A percentile compares a stretch with the other conserved stretches of the same genome.
These are phyloP conservation scores for Ranitomeya variabilis DNA, from an alignment of 2,113 vertebrate genomes.

Conservation along the genomic window DNA sequence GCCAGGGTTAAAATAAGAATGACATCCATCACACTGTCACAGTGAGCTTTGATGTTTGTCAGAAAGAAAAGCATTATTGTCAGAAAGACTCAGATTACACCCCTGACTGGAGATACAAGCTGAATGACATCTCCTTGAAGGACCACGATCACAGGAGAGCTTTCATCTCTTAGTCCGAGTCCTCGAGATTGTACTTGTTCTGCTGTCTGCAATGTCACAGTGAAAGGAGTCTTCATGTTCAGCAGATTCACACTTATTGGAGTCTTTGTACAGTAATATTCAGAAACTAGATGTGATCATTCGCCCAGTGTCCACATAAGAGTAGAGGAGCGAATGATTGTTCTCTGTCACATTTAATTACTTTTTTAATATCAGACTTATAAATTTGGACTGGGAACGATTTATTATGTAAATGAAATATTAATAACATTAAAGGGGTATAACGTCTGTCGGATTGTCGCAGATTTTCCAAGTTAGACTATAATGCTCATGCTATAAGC, in stretches of 20 bases:
- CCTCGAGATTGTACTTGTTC: neutral
- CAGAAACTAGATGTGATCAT: neutral
- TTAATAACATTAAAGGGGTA: neutral
- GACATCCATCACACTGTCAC: slow-evolving; percentile 23
- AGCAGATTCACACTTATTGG: neutral
- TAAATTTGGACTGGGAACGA: neutral
- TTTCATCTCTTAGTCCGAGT: neutral
- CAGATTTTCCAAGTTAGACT: neutral
- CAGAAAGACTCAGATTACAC: slow-evolving; percentile 3
- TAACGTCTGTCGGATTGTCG: neutral
- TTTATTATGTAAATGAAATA: no score
- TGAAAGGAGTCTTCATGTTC: neutral
- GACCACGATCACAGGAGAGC: slow-evolving; percentile 2
- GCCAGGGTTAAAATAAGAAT: neutral
- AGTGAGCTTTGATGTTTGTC: slow-evolving; percentile 42
- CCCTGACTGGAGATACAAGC: neutral
- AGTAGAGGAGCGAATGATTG: neutral
- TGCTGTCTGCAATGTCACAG: neutral
- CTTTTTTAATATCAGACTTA: neutral
- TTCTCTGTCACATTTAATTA: neutral
- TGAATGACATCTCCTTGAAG: neutral
- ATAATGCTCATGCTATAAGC: no score
- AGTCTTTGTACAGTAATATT: neutral
- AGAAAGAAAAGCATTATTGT: slow-evolving; percentile 10
- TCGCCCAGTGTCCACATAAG: neutral